Conservation (phyloP, 2,888 invertebrate genomes). For the Ophraella communa region DNA sequence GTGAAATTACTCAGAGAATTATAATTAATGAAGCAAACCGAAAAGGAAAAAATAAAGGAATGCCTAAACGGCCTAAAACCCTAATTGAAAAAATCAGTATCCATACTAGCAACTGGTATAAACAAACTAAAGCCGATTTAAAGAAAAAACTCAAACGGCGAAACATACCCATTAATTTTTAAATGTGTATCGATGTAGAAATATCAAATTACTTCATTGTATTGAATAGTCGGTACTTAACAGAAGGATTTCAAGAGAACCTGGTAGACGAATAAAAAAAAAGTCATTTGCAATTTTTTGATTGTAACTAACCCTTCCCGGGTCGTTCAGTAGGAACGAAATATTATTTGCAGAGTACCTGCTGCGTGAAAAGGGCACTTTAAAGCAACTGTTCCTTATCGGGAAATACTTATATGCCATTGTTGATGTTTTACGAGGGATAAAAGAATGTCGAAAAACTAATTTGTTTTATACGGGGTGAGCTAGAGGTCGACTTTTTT, state of each 20-base stretch:
- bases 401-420: neutral
- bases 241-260: neutral
- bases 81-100: no score
- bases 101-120: no score
- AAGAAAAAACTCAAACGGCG: constrained; percentile 16
- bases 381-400: constrained; percentile 28
- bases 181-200: constrained; percentile 46
- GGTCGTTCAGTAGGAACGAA: constrained; percentile 21
- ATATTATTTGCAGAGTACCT: constrained; percentile 43
- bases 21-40: no score
- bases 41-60: no score
- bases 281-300: constrained; percentile 44
- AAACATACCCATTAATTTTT: constrained; percentile 26
- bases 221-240: constrained; percentile 35
- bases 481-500: no score
- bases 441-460: neutral
- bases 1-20: no score
- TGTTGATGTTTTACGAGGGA: neutral
- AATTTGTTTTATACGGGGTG: neutral
- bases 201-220: constrained; percentile 47
- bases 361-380: constrained; percentile 39
- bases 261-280: constrained; percentile 26
- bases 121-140: no score
- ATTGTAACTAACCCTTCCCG: constrained; percentile 40
- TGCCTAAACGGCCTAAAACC: no score